Percentiles rank a stretch among this genome's conserved stretches.
phyloP scores from a whole-genome alignment of 2,888 invertebrate genomes.

The Heliconius charithonia region DNA sequence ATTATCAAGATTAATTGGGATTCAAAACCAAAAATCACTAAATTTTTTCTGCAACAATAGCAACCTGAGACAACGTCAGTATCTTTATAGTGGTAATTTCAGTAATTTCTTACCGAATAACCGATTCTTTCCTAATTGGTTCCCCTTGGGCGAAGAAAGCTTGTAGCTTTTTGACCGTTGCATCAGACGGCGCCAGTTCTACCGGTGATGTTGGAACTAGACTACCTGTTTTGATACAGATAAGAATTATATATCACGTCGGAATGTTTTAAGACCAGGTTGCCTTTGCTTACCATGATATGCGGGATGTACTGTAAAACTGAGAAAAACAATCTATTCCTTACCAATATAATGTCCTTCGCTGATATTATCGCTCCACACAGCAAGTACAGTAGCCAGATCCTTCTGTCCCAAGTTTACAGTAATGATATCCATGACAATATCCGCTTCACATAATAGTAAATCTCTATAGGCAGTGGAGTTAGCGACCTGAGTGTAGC shows the following conservation, averaged over 20 bases:
- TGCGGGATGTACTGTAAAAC: background rate
- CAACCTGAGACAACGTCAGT: too few relatives aligned
- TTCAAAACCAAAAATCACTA: too few relatives aligned
- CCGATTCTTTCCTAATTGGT: slow-evolving; percentile 85
- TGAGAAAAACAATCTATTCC: slow-evolving; percentile 14
- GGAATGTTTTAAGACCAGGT: background rate
- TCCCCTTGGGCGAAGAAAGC: slow-evolving; percentile 89
- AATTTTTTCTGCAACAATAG: too few relatives aligned
- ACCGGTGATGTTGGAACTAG: slow-evolving; percentile 75
- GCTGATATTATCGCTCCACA: slow-evolving; percentile 88
- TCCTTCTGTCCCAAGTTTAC: slow-evolving; percentile 90
- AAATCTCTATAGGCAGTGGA: slow-evolving; percentile 63
- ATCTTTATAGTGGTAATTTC: too few relatives aligned
- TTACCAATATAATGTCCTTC: slow-evolving; percentile 83
- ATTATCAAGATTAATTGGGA: too few relatives aligned
- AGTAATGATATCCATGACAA: slow-evolving; percentile 86
- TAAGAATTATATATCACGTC: background rate
- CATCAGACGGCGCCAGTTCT: slow-evolving; percentile 71
- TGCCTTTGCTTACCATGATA: background rate
- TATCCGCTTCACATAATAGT: slow-evolving; percentile 85
- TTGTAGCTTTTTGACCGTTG: slow-evolving; percentile 87
- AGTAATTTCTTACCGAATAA: slow-evolving; percentile 65
- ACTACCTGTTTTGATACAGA: slow-evolving; percentile 53
- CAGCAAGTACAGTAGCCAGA: slow-evolving; percentile 87
- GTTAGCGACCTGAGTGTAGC: slow-evolving; percentile 59